These are phyloP conservation scores for Hucho hucho DNA, from an alignment of 2,113 vertebrate genomes.

Conservation along the genomic window DNA sequence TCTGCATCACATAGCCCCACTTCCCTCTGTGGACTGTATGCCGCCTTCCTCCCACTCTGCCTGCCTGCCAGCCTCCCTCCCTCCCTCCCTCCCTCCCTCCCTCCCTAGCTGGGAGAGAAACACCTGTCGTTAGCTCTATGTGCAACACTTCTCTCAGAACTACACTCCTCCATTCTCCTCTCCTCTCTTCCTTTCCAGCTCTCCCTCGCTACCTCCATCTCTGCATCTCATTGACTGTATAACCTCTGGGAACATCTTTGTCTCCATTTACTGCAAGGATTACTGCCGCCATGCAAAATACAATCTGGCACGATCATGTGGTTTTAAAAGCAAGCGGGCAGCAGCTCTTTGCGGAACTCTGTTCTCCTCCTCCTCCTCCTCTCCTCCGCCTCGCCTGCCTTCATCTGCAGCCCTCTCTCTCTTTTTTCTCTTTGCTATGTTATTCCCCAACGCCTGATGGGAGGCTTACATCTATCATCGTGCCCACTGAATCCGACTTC, in stretches of 20 bases:
- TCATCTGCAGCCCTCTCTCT: conserved; percentile 55
- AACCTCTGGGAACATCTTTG: conserved; percentile 65
- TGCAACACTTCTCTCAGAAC: conserved; percentile 51
- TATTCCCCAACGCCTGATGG: conserved; percentile 71
- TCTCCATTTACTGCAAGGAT: conserved; percentile 70
- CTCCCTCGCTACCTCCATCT: neutral
- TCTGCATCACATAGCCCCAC: no score
- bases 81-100: conserved; percentile 7
- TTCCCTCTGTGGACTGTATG: no score
- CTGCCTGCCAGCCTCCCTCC: conserved; percentile 35
- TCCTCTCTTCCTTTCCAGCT: conserved; percentile 11
- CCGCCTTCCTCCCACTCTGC: conserved; percentile 55
- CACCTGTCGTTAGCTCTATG: conserved; percentile 58
- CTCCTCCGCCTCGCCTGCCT: conserved; percentile 40
- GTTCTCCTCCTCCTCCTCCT: conserved; percentile 53
- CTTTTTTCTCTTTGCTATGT: neutral
- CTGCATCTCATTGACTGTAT: conserved; percentile 33
- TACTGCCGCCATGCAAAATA: conserved; percentile 68
- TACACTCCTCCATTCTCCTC: conserved; percentile 59
- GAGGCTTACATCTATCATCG: conserved; percentile 73
- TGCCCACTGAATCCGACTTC: conserved; percentile 69
- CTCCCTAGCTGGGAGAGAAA: conserved; percentile 38
- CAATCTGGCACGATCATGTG: conserved; percentile 62
- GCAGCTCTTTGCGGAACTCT: conserved; percentile 54
- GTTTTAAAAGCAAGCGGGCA: conserved; percentile 58